Evolutionary conservation across 92 coral and sea anemone genomes (phyloP).

Genomic region (Epizoanthus scotinus): DNA sequence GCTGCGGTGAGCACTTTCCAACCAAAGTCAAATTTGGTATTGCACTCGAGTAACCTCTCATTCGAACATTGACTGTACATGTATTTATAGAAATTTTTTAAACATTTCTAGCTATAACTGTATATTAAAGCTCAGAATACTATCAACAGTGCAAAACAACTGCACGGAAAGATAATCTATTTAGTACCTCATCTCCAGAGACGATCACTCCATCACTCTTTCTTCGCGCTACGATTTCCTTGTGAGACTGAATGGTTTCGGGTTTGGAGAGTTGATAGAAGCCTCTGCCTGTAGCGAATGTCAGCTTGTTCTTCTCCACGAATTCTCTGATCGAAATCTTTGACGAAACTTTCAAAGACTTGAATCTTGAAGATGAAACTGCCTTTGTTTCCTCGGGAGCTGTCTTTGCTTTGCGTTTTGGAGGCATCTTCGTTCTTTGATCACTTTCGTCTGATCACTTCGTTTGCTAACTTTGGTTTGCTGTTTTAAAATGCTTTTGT

Average conservation of each 20-base stretch:
- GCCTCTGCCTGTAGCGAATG: constrained; percentile 86
- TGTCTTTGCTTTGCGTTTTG: constrained; percentile 58
- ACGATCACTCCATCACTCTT: constrained; percentile 77
- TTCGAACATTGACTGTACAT: too few relatives aligned
- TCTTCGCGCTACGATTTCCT: constrained; percentile 86
- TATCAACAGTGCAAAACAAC: not conserved
- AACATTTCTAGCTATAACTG: not conserved
- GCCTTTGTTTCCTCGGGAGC: constrained; percentile 55
- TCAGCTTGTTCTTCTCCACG: constrained; percentile 81
- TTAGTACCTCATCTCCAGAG: constrained; percentile 82
- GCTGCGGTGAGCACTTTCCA: too few relatives aligned
- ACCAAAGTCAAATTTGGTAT: too few relatives aligned
- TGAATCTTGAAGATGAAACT: constrained; percentile 66
- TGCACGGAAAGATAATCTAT: not conserved
- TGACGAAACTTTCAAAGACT: constrained; percentile 68
- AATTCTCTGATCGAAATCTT: constrained; percentile 75
- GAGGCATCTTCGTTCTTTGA: constrained; percentile 59
- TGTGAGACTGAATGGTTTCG: constrained; percentile 90
- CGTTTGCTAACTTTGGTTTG: not conserved
- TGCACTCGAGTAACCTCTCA: too few relatives aligned
- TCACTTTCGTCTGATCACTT: not conserved
- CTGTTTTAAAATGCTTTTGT: not conserved
- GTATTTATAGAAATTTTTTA: not conserved
- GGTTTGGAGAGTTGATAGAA: constrained; percentile 94
- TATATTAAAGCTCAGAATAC: too few relatives aligned